Base-by-base conservation (phyloP, 2,888 invertebrate species). In the Raillietiella orientalis region DNA sequence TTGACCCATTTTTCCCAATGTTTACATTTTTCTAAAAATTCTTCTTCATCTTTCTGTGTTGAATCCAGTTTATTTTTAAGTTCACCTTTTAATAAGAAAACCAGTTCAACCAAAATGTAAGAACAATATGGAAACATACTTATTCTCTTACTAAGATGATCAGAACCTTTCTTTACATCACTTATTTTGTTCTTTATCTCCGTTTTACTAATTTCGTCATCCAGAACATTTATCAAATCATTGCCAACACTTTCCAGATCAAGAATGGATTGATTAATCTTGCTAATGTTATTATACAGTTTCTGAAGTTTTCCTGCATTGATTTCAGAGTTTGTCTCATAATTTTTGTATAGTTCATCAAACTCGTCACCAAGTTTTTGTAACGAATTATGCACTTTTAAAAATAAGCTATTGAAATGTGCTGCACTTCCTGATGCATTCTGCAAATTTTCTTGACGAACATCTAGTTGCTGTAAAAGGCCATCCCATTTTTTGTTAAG, bases 61-160 rank as follows among this genome's bases (percentile, higher is more conserved):
- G 65, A 70, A 43, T 87, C 84, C 14, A 84, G 62, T 46, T 84
- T 79, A 1, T 79, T 75, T 47, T 79, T 75, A n/a, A n/a, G n/a
- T n/a, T n/a, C n/a, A n/a, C n/a, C n/a, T n/a, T n/a, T n/a, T n/a
- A n/a, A n/a, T n/a, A n/a, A n/a, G n/a, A n/a, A n/a, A n/a, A n/a
- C n/a, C n/a, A n/a, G n/a, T n/a, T n/a, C n/a, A n/a, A n/a, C n/a
- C n/a, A n/a, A n/a, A n/a, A n/a, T n/a, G n/a, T n/a, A n/a, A n/a
- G n/a, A n/a, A n/a, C n/a, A n/a, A n/a, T n/a, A n/a, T n/a, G n/a
- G n/a, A n/a, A n/a, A n/a, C n/a, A n/a, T n/a, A n/a, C n/a, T n/a
- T n/a, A n/a, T n/a, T 5, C 40, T 32, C 19, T 38, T 39, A 29
- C 36, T 41, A 21, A 27, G 21, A 26, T 14, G 17, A 13, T 17